Evolutionary conservation across 2,888 invertebrate species (phyloP), one percentile per base, ranked within the genome.

Genomic region (Oscheius myriophilus): DNA sequence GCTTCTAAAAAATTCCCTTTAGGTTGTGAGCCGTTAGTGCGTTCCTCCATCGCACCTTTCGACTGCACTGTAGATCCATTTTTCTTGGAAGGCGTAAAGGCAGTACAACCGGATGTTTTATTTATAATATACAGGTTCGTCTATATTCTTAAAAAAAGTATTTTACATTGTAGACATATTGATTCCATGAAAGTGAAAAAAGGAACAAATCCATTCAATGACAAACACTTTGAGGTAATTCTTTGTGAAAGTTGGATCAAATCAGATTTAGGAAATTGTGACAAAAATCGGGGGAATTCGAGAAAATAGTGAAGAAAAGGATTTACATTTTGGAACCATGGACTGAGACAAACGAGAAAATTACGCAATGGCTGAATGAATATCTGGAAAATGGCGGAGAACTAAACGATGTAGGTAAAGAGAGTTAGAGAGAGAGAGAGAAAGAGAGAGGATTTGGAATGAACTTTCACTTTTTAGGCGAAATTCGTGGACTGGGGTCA

Each of bases 141-240:
- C 23, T 26, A 18, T 42, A 42, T 33, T 33, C 9, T 33, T 33
- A 9, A 33, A 33, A 3, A 33, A 33, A 6, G 33, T 9, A 33
- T 33, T 33, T 33, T 33, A 33, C 9, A 33, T 42, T 57, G 1
- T 18, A 61, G 61, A 39, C 61, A 61, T 11, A 26, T 49, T 6
- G 26, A 46, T 11, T 18, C 46, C 2, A 33, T 33, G 25, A 12
- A 46, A 16, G 33, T 61, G 33, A 21, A 49, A 1, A 33, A 33
- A 9, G 61, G 61, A 16, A 46, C 61, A 21, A 61, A 61, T 61
- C 61, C 61, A 14, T 61, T 61, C 49, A 21, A 61, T 18, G 61
- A 61, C 21, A 23, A 21, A n/a, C 42, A 42, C 23, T 57, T 41
- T 12, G 16, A 42, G n/a, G 57, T 57, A 41, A 16, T 42, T 57